Conservation (phyloP, 1,140 invertebrate genomes). For the Manduca sexta region DNA sequence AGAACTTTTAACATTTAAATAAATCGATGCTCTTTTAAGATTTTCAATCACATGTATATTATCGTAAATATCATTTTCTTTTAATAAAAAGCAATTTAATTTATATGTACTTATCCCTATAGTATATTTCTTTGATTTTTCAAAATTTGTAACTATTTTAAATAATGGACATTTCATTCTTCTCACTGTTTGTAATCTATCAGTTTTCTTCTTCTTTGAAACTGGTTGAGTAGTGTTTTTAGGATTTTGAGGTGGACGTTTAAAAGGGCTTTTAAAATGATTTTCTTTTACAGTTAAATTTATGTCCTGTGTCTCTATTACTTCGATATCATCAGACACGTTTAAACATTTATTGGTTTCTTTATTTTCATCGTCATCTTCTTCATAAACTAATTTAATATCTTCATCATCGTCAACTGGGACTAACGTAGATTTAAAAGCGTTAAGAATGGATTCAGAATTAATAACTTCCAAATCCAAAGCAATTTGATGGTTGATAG, state of each 20-base stretch:
- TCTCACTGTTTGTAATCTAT: not conserved
- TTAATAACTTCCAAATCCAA: conserved; percentile 30
- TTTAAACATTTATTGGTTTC: conserved; percentile 8
- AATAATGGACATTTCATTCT: not conserved
- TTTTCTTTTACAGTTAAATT: conserved; percentile 22
- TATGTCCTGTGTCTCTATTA: conserved; percentile 29
- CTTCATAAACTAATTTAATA: conserved; percentile 55
- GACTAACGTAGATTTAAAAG: conserved; percentile 48
- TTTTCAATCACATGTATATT: conserved; percentile 32
- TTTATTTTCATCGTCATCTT: conserved; percentile 26
- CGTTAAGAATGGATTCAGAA: conserved; percentile 49
- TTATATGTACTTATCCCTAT: conserved; percentile 14
- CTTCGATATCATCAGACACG: conserved; percentile 26
- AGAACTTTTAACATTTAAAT: conserved; percentile 27
- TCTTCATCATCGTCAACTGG: conserved; percentile 41
- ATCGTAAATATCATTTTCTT: conserved; percentile 15
- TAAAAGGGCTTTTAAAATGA: conserved; percentile 37
- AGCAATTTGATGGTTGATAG: conserved; percentile 15
- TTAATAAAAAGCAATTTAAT: conserved; percentile 21
- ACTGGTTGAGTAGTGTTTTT: conserved; percentile 22
- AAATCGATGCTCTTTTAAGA: conserved; percentile 28
- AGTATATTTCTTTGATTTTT: conserved; percentile 14
- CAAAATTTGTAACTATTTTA: not conserved
- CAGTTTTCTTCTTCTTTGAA: conserved; percentile 35
- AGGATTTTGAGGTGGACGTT: conserved; percentile 22